These are phyloP conservation scores for Malacosoma neustria DNA, from an alignment of 2,888 invertebrate species.

Conservation along the genomic window DNA sequence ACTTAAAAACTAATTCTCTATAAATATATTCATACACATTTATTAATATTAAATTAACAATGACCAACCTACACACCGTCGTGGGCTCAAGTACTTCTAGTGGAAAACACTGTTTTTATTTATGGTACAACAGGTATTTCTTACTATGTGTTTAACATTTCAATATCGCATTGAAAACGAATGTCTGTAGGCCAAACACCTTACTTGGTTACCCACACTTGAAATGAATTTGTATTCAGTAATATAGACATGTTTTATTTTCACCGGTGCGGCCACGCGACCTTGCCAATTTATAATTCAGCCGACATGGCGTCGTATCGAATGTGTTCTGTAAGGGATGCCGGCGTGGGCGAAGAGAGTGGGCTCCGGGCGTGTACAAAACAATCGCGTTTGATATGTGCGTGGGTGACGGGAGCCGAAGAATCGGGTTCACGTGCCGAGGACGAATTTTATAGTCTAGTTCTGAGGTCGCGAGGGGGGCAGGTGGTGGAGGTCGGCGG, in stretches of 20 bases:
- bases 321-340: neutral
- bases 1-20: no score
- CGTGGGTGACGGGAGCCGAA: constrained; percentile 49
- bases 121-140: no score
- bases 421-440: constrained; percentile 45
- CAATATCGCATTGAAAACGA: neutral
- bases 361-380: constrained; percentile 28
- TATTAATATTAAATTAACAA: neutral
- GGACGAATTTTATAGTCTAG: constrained; percentile 60
- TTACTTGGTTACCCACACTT: neutral
- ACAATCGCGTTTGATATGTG: constrained; percentile 29
- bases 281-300: neutral
- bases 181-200: neutral
- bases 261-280: neutral
- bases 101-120: no score
- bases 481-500: constrained; percentile 25
- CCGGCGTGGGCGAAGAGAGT: constrained; percentile 13
- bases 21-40: no score
- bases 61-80: neutral
- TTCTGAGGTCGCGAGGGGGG: constrained; percentile 43
- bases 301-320: neutral
- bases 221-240: neutral
- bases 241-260: no score
- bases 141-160: no score
- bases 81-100: neutral